phyloP scores from a whole-genome alignment of 1,140 invertebrate species.

The Pemphigus obesinymphae region DNA sequence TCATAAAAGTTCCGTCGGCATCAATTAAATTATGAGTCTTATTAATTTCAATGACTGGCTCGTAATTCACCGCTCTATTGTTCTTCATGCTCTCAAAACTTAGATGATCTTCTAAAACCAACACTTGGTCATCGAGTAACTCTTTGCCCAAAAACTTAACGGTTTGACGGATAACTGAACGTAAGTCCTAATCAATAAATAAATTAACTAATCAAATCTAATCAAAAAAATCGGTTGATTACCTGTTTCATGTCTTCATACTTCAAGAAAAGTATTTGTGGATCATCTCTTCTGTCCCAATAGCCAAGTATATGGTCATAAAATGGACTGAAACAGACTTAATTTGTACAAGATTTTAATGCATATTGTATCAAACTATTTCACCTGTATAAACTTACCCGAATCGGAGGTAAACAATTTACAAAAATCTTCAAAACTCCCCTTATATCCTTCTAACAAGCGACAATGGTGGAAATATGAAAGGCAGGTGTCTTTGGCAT shows the following conservation, averaged over 20 bases:
- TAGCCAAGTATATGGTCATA: constrained; percentile 64
- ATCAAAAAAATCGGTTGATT: no score
- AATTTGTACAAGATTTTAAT: no score
- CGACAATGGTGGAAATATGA: constrained; percentile 71
- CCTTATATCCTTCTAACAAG: constrained; percentile 58
- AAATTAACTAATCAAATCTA: no score
- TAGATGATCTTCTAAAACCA: constrained; percentile 65
- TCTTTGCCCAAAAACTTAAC: constrained; percentile 68
- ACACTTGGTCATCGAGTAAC: constrained; percentile 62
- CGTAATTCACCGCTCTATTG: constrained; percentile 68
- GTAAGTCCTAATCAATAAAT: no score
- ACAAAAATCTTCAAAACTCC: constrained; percentile 62
- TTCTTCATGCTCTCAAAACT: constrained; percentile 64
- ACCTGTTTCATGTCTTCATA: constrained; percentile 80
- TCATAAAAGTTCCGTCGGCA: constrained; percentile 63
- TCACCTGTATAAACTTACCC: no score
- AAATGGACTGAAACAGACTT: constrained; percentile 63
- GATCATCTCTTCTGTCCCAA: constrained; percentile 65
- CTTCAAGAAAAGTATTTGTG: constrained; percentile 73
- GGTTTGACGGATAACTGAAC: constrained; percentile 60
- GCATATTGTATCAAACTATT: no score
- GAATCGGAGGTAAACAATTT: constrained; percentile 60
- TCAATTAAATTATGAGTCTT: constrained; percentile 53
- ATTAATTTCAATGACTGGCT: constrained; percentile 51
- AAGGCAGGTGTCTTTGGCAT: constrained; percentile 74